Conservation (phyloP, 37 sponge, comb jelly and placozoan genomes). For the Aplysina aerophoba region DNA sequence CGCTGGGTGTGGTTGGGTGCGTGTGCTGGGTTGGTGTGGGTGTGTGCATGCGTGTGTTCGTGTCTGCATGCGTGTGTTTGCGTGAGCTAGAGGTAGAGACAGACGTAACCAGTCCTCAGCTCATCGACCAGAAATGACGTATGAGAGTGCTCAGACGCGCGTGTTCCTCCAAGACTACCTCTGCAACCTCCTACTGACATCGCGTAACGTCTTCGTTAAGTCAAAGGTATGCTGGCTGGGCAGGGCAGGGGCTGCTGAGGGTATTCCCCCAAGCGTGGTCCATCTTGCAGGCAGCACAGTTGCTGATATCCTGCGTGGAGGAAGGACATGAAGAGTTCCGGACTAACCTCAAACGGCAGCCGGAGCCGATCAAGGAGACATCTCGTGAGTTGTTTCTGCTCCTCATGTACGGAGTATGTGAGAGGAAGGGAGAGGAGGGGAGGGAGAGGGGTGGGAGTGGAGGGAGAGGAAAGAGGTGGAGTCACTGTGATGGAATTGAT, state of each 20-base stretch:
- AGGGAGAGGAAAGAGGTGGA: not conserved
- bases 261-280: not conserved
- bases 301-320: slow-evolving; percentile 38
- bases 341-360: slow-evolving; percentile 53
- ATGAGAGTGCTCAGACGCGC: slow-evolving; percentile 71
- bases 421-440: not conserved
- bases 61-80: too few species aligned
- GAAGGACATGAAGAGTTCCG: slow-evolving; percentile 79
- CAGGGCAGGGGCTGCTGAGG: slow-evolving; percentile 1
- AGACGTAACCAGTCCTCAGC: not conserved
- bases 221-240: slow-evolving; percentile 41
- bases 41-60: too few species aligned
- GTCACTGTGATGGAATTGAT: not conserved
- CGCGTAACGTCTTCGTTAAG: slow-evolving; percentile 73
- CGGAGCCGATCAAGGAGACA: slow-evolving; percentile 69
- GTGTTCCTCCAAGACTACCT: slow-evolving; percentile 79
- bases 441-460: not conserved
- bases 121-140: slow-evolving; percentile 71
- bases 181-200: slow-evolving; percentile 57
- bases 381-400: slow-evolving; percentile 56
- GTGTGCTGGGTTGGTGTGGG: too few species aligned
- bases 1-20: too few species aligned
- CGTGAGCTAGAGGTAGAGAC: too few species aligned
- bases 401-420: not conserved
- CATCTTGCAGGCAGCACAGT: slow-evolving; percentile 25